Evolutionary conservation across 1,140 invertebrate species (phyloP), one percentile per base, ranked within the genome.

Genomic region (Caenorhabditis inopinata): DNA sequence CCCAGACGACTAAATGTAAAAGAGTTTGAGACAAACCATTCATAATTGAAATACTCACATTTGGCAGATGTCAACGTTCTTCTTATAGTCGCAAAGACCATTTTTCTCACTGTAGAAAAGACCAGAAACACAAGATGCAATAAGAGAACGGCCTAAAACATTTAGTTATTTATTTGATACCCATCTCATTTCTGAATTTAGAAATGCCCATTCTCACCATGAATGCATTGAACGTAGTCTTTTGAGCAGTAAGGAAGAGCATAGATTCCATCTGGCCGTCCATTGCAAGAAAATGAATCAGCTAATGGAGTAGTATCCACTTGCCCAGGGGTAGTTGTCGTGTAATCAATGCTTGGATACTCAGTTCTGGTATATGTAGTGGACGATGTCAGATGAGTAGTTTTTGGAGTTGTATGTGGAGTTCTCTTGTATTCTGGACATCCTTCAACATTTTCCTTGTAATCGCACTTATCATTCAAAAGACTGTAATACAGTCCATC

Each of bases 281-380:
- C 32, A 12, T 35, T 38, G 58, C 58, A 68, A 7, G 58, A 68
- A 32, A 68, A 68, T 0, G 58, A 29, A 11, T 68, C 32, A 38
- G 58, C 58, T 21, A 68, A 29, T 0, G 58, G 32, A 7, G 58
- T 68, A 18, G 58, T 68, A 18, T 68, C 58, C 1, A 68, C 58
- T 38, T 29, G 58, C 38, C 58, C 58, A 38, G 58, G 58, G 12
- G 58, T 68, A 0, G 58, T 68, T 29, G 58, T 38, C n/a, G 58
- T 68, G 58, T 68, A 68, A 25, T 68, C 58, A 11, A 68, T 68
- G 58, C 38, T 68, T 68, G 58, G 58, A 9, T 68, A 68, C 16
- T 68, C 38, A 32, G 35, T 9, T 1, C 32, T 38, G 35, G 32
- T 68, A 68, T 68, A 68, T 16, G 35, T 68, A 38, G 53, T 18